Conservation (phyloP, 2,797 vertebrate species). For the Hipposideros larvatus region DNA sequence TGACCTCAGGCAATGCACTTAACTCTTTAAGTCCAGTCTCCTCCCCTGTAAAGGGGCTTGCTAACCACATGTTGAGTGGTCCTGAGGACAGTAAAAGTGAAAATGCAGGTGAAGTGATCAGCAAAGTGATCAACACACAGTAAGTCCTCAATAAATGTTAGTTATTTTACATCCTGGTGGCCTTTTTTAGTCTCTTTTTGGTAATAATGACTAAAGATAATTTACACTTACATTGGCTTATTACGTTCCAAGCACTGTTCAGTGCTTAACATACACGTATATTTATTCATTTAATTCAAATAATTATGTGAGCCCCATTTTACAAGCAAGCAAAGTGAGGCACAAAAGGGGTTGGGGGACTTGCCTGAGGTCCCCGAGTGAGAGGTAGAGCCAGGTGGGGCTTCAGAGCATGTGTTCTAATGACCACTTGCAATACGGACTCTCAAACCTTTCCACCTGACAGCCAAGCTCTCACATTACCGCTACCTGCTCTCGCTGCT, state of each 20-base stretch:
- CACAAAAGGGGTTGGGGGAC: neutral
- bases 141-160: neutral
- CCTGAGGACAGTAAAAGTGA: neutral
- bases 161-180: neutral
- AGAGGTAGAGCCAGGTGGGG: neutral
- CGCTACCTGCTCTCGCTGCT: no score
- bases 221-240: neutral
- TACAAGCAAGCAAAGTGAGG: neutral
- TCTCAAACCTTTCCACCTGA: neutral
- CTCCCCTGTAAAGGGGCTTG: neutral
- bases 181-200: neutral
- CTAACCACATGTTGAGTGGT: neutral
- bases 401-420: neutral
- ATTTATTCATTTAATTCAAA: neutral
- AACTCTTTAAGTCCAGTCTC: neutral
- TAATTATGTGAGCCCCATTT: neutral
- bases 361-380: neutral
- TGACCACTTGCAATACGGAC: neutral
- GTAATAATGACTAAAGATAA: constrained; percentile 13
- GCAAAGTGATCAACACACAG: neutral
- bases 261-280: neutral
- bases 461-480: neutral
- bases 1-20: neutral
- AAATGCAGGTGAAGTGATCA: neutral
- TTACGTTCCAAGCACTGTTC: neutral